These are phyloP conservation scores for Coleophora deauratella DNA, from an alignment of 2,888 invertebrate genomes.

Conservation along the genomic window DNA sequence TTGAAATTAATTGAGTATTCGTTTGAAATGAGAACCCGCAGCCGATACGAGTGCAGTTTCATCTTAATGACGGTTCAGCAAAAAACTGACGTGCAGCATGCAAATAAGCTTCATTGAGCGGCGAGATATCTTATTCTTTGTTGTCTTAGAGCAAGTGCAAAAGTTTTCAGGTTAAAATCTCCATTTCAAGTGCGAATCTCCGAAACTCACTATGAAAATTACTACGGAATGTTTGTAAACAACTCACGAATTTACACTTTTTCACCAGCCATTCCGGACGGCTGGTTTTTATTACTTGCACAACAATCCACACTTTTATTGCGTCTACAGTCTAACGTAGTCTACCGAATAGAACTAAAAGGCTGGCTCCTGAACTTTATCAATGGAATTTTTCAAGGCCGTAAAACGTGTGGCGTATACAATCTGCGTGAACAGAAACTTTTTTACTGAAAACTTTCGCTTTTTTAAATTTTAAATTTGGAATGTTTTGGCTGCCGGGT, in stretches of 20 bases:
- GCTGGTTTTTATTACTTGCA: slow-evolving; percentile 54
- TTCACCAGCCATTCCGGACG: slow-evolving; percentile 42
- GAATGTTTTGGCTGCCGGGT: slow-evolving; percentile 1
- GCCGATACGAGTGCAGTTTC: slow-evolving; percentile 45
- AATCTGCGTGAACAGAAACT: no score
- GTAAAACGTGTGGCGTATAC: no score
- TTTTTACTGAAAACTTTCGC: neutral
- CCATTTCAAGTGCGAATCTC: neutral
- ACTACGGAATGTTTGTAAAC: slow-evolving; percentile 52
- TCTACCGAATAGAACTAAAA: no score
- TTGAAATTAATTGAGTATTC: slow-evolving; percentile 59
- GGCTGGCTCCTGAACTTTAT: no score
- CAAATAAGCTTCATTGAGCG: slow-evolving; percentile 55
- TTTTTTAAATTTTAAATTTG: slow-evolving; percentile 9
- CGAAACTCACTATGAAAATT: slow-evolving; percentile 1
- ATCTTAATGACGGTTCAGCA: slow-evolving; percentile 60
- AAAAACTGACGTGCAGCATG: slow-evolving; percentile 46
- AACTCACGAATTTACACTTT: slow-evolving; percentile 43
- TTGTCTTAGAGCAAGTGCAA: neutral
- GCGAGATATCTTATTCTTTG: neutral
- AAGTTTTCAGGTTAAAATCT: neutral
- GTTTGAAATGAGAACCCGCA: slow-evolving; percentile 39
- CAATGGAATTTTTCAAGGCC: no score
- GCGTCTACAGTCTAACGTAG: slow-evolving; percentile 19
- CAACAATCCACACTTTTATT: slow-evolving; percentile 48